A percentile compares a stretch with the other conserved stretches of the same genome.
Conservation (phyloP, 2,888 invertebrate genomes). For the Cephonodes hylas region DNA sequence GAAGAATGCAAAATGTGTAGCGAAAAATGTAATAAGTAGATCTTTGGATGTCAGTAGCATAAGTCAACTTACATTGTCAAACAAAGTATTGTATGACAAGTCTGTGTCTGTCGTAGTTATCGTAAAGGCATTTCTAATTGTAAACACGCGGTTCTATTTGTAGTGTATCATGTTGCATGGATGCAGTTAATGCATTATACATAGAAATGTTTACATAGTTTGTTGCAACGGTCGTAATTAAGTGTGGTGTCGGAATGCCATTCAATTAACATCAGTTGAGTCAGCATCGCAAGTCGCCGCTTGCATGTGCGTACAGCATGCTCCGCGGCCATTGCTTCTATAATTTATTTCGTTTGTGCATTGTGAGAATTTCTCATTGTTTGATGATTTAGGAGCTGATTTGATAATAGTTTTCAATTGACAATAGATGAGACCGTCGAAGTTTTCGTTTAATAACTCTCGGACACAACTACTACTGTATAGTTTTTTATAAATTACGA, state of each 20-base stretch:
- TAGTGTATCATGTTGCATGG: background rate
- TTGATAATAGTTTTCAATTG: background rate
- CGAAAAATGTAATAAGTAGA: too few relatives aligned
- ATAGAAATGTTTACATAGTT: constrained; percentile 17
- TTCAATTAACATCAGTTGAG: constrained; percentile 29
- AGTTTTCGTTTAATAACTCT: background rate
- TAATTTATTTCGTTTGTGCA: background rate
- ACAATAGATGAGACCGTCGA: background rate
- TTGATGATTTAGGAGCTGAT: background rate
- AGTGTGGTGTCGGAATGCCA: constrained; percentile 24
- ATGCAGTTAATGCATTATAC: constrained; percentile 1
- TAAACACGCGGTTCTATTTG: constrained; percentile 1
- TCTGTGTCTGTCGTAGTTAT: background rate
- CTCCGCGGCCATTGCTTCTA: constrained; percentile 7
- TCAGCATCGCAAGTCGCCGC: constrained; percentile 20
- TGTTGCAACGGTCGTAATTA: constrained; percentile 22
- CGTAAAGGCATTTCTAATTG: constrained; percentile 7
- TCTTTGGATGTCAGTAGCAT: too few relatives aligned
- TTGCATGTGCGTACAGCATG: constrained; percentile 2
- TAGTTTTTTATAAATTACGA: background rate
- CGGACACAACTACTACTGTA: background rate
- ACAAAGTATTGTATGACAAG: background rate
- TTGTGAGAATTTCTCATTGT: background rate
- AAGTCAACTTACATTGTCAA: too few relatives aligned
- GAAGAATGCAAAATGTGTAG: too few relatives aligned